phyloP scores from a whole-genome alignment of 2,797 vertebrate genomes.

The Betta splendens region DNA sequence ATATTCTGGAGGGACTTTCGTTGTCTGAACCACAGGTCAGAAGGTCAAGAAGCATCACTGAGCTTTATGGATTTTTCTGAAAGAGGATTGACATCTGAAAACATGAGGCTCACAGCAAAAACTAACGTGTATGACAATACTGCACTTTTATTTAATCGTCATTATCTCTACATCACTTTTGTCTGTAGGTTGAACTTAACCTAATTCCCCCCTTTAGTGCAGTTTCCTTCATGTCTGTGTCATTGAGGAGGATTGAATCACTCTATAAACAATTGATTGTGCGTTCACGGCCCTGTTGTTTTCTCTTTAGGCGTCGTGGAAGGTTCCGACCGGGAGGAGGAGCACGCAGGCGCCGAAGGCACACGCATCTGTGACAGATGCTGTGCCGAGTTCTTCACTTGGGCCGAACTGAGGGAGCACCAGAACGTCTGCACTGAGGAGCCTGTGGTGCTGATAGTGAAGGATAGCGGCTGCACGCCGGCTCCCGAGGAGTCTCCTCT shows the following conservation, averaged over 20 bases:
- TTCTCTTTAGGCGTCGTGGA: conserved; percentile 80
- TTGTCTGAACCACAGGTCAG: no score
- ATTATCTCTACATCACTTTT: conserved; percentile 24
- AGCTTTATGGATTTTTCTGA: conserved; percentile 83
- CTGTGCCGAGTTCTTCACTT: conserved; percentile 93
- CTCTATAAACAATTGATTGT: conserved; percentile 17
- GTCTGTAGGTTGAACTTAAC: no score
- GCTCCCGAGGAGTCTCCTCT: conserved; percentile 78
- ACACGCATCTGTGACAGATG: conserved; percentile 90
- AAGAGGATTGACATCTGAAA: conserved; percentile 89
- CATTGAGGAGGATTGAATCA: conserved; percentile 11
- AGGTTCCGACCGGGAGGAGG: conserved; percentile 76
- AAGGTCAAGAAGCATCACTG: conserved; percentile 85
- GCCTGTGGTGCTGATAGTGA: conserved; percentile 88
- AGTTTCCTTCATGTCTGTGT: no score
- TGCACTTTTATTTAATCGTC: background rate
- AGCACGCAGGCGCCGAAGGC: conserved; percentile 84
- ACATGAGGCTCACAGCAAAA: no score
- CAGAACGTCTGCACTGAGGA: conserved; percentile 87
- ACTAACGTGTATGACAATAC: conserved; percentile 11
- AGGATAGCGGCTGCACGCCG: conserved; percentile 82
- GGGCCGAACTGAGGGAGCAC: conserved; percentile 89
- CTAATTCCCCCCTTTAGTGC: no score
- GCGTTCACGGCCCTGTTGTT: conserved; percentile 53
- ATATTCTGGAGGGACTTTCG: conserved; percentile 87